Conservation (phyloP, 2,888 invertebrate genomes). For the Chalcis sispes region DNA sequence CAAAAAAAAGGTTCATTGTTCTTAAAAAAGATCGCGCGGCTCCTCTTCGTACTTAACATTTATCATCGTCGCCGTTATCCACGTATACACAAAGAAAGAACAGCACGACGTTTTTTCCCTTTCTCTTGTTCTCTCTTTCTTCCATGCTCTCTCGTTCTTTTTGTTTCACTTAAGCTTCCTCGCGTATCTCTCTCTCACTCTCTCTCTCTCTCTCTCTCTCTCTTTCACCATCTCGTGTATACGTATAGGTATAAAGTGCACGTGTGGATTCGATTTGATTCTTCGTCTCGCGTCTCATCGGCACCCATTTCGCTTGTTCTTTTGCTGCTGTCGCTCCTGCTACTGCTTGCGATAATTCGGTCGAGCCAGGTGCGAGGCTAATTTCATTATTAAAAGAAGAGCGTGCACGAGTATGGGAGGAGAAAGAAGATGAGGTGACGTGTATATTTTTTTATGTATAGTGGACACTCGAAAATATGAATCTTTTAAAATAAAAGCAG, state of each 20-base stretch:
- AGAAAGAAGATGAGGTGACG: too few relatives aligned
- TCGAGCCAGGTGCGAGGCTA: conserved; percentile 48
- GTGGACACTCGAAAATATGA: too few relatives aligned
- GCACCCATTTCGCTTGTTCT: not conserved
- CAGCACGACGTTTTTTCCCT: not conserved
- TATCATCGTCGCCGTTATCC: conserved; percentile 34
- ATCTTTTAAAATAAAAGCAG: too few relatives aligned
- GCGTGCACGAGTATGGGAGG: not conserved
- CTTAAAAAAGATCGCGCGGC: not conserved
- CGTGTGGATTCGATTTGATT: too few relatives aligned
- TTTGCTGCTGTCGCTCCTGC: not conserved
- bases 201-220: too few relatives aligned
- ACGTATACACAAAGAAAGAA: too few relatives aligned
- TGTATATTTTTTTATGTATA: too few relatives aligned
- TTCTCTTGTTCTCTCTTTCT: not conserved
- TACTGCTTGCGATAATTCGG: conserved; percentile 41
- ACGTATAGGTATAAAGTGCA: too few relatives aligned
- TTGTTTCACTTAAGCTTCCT: too few relatives aligned
- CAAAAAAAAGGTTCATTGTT: conserved; percentile 47
- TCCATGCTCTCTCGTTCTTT: not conserved
- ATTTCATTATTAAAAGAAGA: conserved; percentile 40
- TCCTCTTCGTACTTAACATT: conserved; percentile 10
- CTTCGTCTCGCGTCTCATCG: too few relatives aligned
- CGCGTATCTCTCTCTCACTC: too few relatives aligned
- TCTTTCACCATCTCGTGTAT: too few relatives aligned